A percentile compares a stretch with the other conserved stretches of the same genome.
Evolutionary conservation across 2,797 vertebrate species (phyloP).

Genomic region (Setipinna tenuifilis): DNA sequence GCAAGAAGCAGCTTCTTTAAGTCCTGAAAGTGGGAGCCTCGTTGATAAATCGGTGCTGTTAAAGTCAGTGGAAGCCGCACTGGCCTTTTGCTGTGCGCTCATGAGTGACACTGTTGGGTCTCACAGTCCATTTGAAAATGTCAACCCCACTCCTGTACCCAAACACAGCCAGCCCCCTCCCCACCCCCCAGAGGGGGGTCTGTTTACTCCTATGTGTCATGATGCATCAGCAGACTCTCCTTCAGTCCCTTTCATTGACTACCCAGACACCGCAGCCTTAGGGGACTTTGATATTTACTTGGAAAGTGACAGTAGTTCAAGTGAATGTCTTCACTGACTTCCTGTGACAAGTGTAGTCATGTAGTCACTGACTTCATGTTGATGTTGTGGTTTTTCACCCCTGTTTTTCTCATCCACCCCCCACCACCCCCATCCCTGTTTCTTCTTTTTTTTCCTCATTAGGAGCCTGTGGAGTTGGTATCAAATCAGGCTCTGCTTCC

Average conservation of each 20-base stretch:
- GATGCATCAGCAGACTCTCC: not conserved
- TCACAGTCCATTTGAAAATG: not conserved
- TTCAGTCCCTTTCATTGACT: not conserved
- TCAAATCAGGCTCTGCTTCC: slow-evolving; percentile 21
- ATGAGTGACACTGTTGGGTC: not conserved
- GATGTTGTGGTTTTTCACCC: not conserved
- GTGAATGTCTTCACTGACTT: not conserved
- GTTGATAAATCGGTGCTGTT: not conserved
- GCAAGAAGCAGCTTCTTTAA: not conserved
- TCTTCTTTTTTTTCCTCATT: not conserved
- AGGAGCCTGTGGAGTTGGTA: slow-evolving; percentile 27
- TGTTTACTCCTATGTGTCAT: not conserved
- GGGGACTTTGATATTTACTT: not conserved
- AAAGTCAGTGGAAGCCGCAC: not conserved
- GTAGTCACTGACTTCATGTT: not conserved
- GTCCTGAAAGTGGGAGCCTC: not conserved
- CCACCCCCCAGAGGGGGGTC: not conserved
- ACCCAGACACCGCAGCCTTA: not conserved
- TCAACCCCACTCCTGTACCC: not conserved
- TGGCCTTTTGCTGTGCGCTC: slow-evolving; percentile 17
- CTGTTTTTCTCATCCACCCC: not conserved
- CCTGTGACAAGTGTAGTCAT: not conserved
- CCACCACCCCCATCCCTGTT: not conserved
- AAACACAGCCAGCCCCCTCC: not conserved
- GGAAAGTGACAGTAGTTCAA: not conserved